Conservation (phyloP, 2,888 invertebrate genomes). For the Drosophila stalkeri region DNA sequence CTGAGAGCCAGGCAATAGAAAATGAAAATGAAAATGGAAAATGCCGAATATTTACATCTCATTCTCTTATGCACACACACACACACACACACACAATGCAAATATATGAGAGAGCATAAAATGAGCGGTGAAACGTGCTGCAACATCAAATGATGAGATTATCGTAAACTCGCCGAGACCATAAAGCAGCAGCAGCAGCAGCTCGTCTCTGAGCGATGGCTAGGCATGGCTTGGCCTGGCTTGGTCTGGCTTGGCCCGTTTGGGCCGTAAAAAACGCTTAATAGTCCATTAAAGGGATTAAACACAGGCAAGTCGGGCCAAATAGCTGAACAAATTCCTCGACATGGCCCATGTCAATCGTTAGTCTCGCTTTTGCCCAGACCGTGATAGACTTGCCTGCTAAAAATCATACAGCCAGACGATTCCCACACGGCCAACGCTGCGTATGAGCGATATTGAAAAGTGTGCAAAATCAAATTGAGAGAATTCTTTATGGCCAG, state of each 20-base stretch:
- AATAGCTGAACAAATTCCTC: constrained; percentile 65
- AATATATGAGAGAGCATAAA: constrained; percentile 73
- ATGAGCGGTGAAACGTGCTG: constrained; percentile 72
- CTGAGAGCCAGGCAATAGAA: neutral
- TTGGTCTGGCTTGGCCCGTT: constrained; percentile 24
- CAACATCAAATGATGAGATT: constrained; percentile 73
- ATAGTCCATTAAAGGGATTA: constrained; percentile 72
- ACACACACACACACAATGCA: constrained; percentile 50
- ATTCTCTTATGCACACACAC: constrained; percentile 3
- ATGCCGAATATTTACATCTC: constrained; percentile 49
- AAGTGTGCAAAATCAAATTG: constrained; percentile 46
- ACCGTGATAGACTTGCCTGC: constrained; percentile 12
- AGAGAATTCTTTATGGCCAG: constrained; percentile 53
- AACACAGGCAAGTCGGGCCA: constrained; percentile 54
- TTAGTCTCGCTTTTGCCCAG: constrained; percentile 10
- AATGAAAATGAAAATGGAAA: constrained; percentile 9
- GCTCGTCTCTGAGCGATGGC: constrained; percentile 12
- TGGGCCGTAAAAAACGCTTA: constrained; percentile 66
- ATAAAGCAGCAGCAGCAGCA: constrained; percentile 41
- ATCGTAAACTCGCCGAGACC: constrained; percentile 69
- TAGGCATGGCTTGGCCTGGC: constrained; percentile 28
- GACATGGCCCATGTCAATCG: constrained; percentile 65
- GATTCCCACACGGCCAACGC: constrained; percentile 27
- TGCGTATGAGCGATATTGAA: constrained; percentile 66
- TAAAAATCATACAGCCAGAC: constrained; percentile 59